Percentiles rank a stretch among this genome's conserved stretches.
These are phyloP conservation scores for Antennarius maculatus DNA, from an alignment of 2,797 vertebrate genomes.

Conservation along the genomic window DNA sequence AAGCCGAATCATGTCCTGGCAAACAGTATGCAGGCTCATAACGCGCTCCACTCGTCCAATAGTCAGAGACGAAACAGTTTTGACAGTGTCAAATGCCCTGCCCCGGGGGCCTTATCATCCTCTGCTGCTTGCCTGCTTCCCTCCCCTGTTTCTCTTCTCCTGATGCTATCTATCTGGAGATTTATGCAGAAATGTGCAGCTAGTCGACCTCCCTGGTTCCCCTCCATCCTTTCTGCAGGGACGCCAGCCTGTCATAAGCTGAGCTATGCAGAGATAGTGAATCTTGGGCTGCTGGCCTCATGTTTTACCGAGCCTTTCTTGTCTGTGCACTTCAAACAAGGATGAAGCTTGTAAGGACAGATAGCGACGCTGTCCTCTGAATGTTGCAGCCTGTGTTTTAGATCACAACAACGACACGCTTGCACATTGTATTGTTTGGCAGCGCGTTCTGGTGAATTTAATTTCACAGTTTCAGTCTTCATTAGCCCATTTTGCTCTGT, in stretches of 20 bases:
- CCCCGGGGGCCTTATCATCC: constrained; percentile 77
- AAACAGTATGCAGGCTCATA: constrained; percentile 78
- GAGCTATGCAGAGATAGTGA: constrained; percentile 76
- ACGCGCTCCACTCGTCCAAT: constrained; percentile 76
- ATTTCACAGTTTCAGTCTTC: constrained; percentile 13
- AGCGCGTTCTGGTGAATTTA: constrained; percentile 6
- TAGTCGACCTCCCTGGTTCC: constrained; percentile 73
- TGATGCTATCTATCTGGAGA: constrained; percentile 79
- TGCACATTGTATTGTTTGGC: constrained; percentile 7
- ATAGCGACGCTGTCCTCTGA: constrained; percentile 50
- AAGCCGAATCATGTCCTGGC: constrained; percentile 70
- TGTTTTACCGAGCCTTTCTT: constrained; percentile 71
- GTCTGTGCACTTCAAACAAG: constrained; percentile 64
- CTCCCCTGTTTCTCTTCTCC: constrained; percentile 70
- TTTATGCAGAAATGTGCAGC: constrained; percentile 80
- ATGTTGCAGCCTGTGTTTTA: constrained; percentile 39
- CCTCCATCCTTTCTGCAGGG: constrained; percentile 78
- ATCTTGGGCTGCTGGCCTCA: constrained; percentile 70
- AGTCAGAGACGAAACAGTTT: constrained; percentile 75
- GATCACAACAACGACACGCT: constrained; percentile 8
- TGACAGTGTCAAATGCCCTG: constrained; percentile 79
- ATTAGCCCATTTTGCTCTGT: constrained; percentile 34
- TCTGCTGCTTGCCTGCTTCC: constrained; percentile 70
- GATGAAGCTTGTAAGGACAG: constrained; percentile 60
- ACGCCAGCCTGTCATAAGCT: constrained; percentile 76